Conservation (phyloP, 2,113 vertebrate species). For the Anseranas semipalmata region DNA sequence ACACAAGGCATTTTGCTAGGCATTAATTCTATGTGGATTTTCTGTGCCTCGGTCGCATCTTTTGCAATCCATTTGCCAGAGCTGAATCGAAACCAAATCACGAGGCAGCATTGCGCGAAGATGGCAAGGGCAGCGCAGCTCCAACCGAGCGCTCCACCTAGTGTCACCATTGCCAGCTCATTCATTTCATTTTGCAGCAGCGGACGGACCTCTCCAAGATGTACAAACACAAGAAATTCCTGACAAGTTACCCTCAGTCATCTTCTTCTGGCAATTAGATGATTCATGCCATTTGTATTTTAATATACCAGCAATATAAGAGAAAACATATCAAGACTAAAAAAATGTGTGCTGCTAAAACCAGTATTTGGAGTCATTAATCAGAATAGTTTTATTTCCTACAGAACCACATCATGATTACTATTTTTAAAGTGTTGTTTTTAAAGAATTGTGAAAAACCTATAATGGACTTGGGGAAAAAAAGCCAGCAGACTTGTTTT, state of each 20-base stretch:
- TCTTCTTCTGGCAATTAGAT: conserved; percentile 2
- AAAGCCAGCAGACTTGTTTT: conserved; percentile 55
- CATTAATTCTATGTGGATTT: background rate
- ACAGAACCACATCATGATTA: conserved; percentile 20
- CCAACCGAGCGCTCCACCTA: conserved; percentile 55
- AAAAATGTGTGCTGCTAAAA: background rate
- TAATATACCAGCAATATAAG: background rate
- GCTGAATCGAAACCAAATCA: conserved; percentile 8
- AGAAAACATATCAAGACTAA: background rate
- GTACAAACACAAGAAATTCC: background rate
- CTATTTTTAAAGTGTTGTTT: conserved; percentile 50
- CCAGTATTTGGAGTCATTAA: background rate
- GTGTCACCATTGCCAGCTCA: background rate
- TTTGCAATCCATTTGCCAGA: conserved; percentile 14
- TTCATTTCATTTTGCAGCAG: background rate
- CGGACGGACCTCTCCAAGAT: background rate
- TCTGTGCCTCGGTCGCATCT: background rate
- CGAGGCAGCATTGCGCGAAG: background rate
- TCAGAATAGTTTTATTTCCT: conserved; percentile 40
- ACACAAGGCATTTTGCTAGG: background rate
- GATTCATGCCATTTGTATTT: conserved; percentile 14
- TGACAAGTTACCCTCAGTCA: conserved; percentile 10
- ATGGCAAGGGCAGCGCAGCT: background rate
- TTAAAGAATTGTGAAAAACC: conserved; percentile 28
- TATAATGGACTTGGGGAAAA: conserved; percentile 24